These are phyloP conservation scores for Drosophila dives DNA, from an alignment of 2,888 invertebrate genomes.

Conservation along the genomic window DNA sequence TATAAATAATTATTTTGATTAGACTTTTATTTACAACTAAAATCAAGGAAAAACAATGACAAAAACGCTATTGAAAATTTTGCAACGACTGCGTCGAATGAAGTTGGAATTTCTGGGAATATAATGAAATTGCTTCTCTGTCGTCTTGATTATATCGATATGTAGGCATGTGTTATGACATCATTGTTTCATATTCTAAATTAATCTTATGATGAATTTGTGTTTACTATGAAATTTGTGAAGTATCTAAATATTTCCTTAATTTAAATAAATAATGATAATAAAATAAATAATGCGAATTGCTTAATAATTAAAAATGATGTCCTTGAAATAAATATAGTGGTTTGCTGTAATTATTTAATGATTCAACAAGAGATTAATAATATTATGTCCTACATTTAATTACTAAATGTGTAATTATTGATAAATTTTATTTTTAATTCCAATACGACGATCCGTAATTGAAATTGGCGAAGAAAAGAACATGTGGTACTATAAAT, in stretches of 20 bases:
- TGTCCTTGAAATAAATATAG: background rate
- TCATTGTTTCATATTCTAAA: background rate
- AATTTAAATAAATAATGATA: background rate
- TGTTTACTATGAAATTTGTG: background rate
- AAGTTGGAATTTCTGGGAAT: background rate
- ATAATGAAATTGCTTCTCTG: background rate
- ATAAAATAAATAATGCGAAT: background rate
- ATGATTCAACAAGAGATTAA: background rate
- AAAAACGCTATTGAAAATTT: background rate
- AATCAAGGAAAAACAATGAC: background rate
- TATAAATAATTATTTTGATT: background rate
- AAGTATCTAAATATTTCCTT: background rate
- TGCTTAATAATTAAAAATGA: background rate
- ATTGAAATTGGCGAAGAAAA: background rate
- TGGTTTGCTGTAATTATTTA: background rate
- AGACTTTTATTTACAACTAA: background rate
- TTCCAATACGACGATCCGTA: background rate
- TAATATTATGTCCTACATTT: background rate
- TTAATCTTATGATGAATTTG: background rate
- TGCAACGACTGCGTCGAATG: background rate
- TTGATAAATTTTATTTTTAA: background rate
- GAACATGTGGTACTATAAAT: slow-evolving; percentile 3
- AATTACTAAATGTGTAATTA: background rate
- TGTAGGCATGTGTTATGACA: background rate
- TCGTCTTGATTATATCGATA: background rate